Conservation (phyloP, 2,797 vertebrate species). For the Danionella dracula region DNA sequence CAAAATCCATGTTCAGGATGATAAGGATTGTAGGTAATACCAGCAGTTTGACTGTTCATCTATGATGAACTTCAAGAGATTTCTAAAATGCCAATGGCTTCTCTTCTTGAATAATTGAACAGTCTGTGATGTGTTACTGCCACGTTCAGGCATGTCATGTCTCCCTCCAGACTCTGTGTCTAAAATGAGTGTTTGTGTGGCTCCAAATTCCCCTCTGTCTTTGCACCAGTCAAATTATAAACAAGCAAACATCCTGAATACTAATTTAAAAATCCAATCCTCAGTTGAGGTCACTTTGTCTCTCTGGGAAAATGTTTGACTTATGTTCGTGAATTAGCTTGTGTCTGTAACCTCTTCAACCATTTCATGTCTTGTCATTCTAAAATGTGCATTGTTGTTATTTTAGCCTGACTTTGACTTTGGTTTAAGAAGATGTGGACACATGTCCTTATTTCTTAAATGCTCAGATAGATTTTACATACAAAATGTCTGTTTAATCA, state of each 20-base stretch:
- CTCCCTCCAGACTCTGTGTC: background rate
- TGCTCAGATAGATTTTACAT: no score
- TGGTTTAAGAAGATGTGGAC: no score
- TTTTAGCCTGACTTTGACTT: no score
- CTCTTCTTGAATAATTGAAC: background rate
- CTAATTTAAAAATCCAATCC: constrained; percentile 1
- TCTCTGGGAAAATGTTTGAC: background rate
- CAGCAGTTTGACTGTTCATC: no score
- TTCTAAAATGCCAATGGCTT: background rate
- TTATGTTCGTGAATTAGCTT: background rate
- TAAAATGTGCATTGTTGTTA: no score
- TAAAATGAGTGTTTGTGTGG: background rate
- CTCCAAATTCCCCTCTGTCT: background rate
- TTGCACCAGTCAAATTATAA: background rate
- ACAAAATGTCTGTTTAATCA: no score
- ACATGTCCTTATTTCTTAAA: no score
- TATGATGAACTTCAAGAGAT: background rate
- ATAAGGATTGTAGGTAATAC: no score
- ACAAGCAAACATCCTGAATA: background rate
- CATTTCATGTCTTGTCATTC: no score
- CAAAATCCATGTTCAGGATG: no score
- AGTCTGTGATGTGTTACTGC: background rate
- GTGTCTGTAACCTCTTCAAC: background rate
- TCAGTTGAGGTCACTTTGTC: background rate
- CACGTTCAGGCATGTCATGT: background rate